Conservation (phyloP, 1,140 invertebrate species). For the Arion vulgaris region DNA sequence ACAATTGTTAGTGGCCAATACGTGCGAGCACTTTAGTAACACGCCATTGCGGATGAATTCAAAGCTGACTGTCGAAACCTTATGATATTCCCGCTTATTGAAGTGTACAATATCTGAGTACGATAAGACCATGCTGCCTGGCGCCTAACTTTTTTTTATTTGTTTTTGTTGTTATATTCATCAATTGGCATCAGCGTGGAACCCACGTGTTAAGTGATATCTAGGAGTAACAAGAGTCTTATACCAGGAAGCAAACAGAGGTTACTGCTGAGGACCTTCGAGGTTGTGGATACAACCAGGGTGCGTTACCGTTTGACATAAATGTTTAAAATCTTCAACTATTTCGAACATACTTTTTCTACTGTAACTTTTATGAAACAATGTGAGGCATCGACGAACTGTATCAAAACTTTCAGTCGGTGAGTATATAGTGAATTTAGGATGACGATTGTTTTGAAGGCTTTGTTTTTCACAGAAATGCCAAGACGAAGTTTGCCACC, state of each 20-base stretch:
- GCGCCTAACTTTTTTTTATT: constrained; percentile 53
- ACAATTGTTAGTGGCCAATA: not conserved
- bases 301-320: constrained; percentile 16
- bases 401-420: not conserved
- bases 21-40: constrained; percentile 19
- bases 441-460: not conserved
- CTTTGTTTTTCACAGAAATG: constrained; percentile 10
- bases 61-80: constrained; percentile 41
- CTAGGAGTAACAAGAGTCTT: constrained; percentile 21
- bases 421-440: constrained; percentile 9
- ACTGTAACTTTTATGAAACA: not conserved
- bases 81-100: constrained; percentile 71
- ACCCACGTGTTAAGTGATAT: constrained; percentile 20
- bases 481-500: not conserved
- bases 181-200: constrained; percentile 37
- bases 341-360: not conserved
- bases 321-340: constrained; percentile 10
- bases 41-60: constrained; percentile 63
- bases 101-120: constrained; percentile 69
- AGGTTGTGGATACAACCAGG: constrained; percentile 32
- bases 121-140: constrained; percentile 71
- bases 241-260: constrained; percentile 28
- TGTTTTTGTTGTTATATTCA: constrained; percentile 39
- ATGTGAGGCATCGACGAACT: not conserved
- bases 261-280: constrained; percentile 10